These are phyloP conservation scores for Oryzias dopingdopingensis DNA, from an alignment of 2,797 vertebrate species.

Conservation along the genomic window DNA sequence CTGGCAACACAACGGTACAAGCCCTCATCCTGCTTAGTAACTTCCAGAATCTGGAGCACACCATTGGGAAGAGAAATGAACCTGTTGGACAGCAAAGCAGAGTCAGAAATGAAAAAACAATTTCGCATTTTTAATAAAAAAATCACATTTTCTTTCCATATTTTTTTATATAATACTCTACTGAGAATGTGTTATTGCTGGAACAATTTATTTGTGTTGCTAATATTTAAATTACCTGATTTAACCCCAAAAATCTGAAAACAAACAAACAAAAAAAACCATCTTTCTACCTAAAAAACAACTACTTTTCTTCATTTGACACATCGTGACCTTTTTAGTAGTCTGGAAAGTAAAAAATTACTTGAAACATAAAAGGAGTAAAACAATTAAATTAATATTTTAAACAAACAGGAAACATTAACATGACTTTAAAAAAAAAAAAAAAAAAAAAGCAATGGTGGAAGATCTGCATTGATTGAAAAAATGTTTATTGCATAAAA, in stretches of 20 bases:
- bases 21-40: conserved; percentile 83
- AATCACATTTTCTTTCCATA: too few relatives aligned
- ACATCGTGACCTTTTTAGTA: neutral
- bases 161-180: too few relatives aligned
- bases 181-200: too few relatives aligned
- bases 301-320: neutral
- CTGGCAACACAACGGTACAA: conserved; percentile 87
- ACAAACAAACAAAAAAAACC: too few relatives aligned
- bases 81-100: conserved; percentile 64
- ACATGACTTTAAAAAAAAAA: neutral
- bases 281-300: too few relatives aligned
- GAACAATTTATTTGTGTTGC: neutral
- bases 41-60: conserved; percentile 90
- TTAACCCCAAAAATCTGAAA: neutral
- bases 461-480: neutral
- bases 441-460: conserved; percentile 4
- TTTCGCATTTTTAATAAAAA: conserved; percentile 1
- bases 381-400: conserved; percentile 1
- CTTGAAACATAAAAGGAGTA: neutral
- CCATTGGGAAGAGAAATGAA: conserved; percentile 92
- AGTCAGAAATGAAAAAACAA: conserved; percentile 11
- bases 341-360: neutral
- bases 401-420: neutral
- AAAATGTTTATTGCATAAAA: too few relatives aligned
- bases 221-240: neutral